These are phyloP conservation scores for Cebidichthys violaceus DNA, from an alignment of 2,113 vertebrate species.

Conservation along the genomic window DNA sequence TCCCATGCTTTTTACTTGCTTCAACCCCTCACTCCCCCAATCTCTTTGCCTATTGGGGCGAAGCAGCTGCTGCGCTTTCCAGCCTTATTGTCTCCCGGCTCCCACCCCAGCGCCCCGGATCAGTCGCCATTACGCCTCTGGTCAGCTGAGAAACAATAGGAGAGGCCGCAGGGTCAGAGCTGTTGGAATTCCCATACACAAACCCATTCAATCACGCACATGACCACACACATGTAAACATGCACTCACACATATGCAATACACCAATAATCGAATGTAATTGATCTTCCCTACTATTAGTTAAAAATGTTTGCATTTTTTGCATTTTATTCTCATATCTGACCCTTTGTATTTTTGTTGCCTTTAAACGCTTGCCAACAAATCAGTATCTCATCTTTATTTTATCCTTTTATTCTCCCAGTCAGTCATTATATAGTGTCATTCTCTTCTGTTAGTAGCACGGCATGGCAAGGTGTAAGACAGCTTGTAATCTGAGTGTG, in stretches of 20 bases:
- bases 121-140: conserved; percentile 57
- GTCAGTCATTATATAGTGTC: not conserved
- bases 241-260: not conserved
- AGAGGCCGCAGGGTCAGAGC: conserved; percentile 53
- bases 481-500: conserved; percentile 37
- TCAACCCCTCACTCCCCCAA: not conserved
- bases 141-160: conserved; percentile 68
- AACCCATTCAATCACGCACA: conserved; percentile 43
- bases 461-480: conserved; percentile 14
- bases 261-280: not conserved
- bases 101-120: conserved; percentile 22
- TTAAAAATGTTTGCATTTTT: too few relatives aligned
- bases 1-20: not conserved
- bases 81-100: conserved; percentile 50
- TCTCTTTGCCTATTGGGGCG: conserved; percentile 32
- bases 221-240: conserved; percentile 18
- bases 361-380: not conserved
- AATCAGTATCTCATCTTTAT: conserved; percentile 15
- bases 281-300: not conserved
- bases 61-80: conserved; percentile 65
- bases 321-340: conserved; percentile 3
- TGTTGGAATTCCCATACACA: conserved; percentile 60
- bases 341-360: not conserved
- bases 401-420: conserved; percentile 3
- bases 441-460: conserved; percentile 9